Base-by-base conservation (phyloP, 2,888 invertebrate species). In the Tenthredo scrophulariae region DNA sequence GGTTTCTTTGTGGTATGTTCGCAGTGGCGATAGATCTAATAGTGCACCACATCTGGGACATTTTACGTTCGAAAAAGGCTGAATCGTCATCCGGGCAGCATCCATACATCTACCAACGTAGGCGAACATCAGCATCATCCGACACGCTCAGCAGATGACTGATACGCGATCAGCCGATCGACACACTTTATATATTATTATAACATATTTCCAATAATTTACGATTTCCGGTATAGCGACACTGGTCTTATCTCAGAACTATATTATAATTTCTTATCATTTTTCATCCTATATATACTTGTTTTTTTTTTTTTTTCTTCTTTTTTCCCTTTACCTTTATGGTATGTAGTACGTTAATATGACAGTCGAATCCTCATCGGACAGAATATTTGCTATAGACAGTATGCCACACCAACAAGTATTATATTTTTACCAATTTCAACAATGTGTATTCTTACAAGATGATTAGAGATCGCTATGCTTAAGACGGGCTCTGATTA, bases 21-120 rank as follows among this genome's bases (percentile, higher is more conserved):
- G 95, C 97, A 99, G 99, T 99, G 96, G 99, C 99, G 94, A 99
- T 99, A 95, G 98, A 99, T 95, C 96, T 99, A 94, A 99, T 99
- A 95, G 99, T 99, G 91, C 98, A 99, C 94, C 99, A 99, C 96
- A 99, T 99, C 94, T 97, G 98, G 96, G 99, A 99, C 95, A 97
- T 98, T 92, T 96, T 99, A 94, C 97, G 95, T 93, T 94, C 94
- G 90, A 94, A 93, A 93, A 93, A 93, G 90, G 94, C 93, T 92
- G 94, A 93, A 91, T 93, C 92, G 91, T 92, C 91, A 90, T 89
- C 93, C 94, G 93, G 93, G 93, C 93, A 92, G 93, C 94, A 94
- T 94, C 94, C 93, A 92, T 93, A 91, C 91, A 88, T 91, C 90
- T 90, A 90, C 88, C 92, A 93, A 88, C 91, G 90, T 91, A 93